Evolutionary conservation across 2,888 invertebrate species (phyloP), one percentile per base, ranked within the genome.

Genomic region (Dynastes hyllus): DNA sequence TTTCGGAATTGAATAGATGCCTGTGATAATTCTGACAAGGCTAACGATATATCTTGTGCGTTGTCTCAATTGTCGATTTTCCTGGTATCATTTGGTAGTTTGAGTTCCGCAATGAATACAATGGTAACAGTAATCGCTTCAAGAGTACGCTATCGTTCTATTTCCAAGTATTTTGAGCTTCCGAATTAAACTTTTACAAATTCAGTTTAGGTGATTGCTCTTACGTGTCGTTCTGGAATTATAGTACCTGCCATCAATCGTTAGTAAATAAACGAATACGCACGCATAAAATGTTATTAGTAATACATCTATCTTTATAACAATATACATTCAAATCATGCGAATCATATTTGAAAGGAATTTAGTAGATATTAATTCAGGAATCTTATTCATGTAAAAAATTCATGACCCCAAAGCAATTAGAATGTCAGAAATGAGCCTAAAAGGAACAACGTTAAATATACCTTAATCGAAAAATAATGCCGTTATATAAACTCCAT

Each of bases 1-100:
- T 45, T 45, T 45, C 45, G 40, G 66, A 66, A 37, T 37, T 66
- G 66, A 66, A 66, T 66, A n/a, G 66, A 40, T 66, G 66, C 11
- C 66, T 16, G 45, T 66, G 66, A 66, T 66, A 40, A 40, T 16
- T 66, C 40, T 66, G 66, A 66, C 40, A 66, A 32, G 16, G 40
- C 40, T 40, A 66, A 66, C 66, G 66, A 66, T 66, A 66, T 40
- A 66, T 66, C 37, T 66, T 32, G n/a, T 9, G 29, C 45, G 37
- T 40, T 66, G 16, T 40, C 16, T n/a, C 66, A 66, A 66, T 40
- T 40, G 66, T 40, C 32, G 66, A 40, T 40, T 40, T 66, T 66
- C 66, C 37, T 66, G 40, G 66, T 66, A 66, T 66, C n/a, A 55
- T 55, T 55, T 55, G n/a, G 55, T 55, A 55, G 45, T 45, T 45